Conservation (phyloP, 2,888 invertebrate genomes). For the Macrosiphum euphorbiae region DNA sequence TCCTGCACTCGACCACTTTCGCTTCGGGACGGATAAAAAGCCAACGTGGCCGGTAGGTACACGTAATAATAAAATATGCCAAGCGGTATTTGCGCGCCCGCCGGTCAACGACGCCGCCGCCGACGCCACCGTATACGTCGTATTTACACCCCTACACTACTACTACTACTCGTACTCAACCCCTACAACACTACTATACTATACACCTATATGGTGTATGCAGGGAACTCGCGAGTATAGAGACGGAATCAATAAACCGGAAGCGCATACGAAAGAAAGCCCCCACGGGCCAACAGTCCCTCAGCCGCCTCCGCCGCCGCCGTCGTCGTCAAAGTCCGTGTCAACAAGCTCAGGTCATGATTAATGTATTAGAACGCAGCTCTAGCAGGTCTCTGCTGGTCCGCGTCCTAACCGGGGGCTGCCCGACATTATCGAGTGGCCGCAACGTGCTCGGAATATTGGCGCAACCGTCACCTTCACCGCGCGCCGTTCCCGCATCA, state of each 20-base stretch:
- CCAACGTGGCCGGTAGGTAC: neutral
- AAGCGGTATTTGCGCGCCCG: constrained; percentile 28
- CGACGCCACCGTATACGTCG: neutral
- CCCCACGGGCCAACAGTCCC: constrained; percentile 20
- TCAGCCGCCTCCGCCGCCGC: constrained; percentile 28
- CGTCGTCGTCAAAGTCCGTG: constrained; percentile 58
- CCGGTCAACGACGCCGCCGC: neutral
- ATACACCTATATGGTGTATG: neutral
- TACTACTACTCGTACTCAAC: neutral
- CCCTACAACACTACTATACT: neutral
- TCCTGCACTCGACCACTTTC: neutral
- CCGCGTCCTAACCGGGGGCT: neutral
- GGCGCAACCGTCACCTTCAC: constrained; percentile 35
- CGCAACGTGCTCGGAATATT: constrained; percentile 64
- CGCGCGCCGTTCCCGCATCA: constrained; percentile 29
- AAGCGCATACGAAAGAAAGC: constrained; percentile 36
- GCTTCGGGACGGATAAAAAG: neutral
- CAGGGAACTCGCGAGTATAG: neutral
- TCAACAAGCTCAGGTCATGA: constrained; percentile 64
- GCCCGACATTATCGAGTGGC: constrained; percentile 57
- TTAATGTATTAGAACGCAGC: constrained; percentile 61
- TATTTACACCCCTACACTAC: neutral
- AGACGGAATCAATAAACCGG: constrained; percentile 59
- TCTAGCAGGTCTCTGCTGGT: constrained; percentile 29
- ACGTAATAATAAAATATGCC: constrained; percentile 42